Percentiles rank a stretch among this genome's conserved stretches.
phyloP scores from a whole-genome alignment of 2,888 invertebrate genomes.

The Maniola hyperantus region DNA sequence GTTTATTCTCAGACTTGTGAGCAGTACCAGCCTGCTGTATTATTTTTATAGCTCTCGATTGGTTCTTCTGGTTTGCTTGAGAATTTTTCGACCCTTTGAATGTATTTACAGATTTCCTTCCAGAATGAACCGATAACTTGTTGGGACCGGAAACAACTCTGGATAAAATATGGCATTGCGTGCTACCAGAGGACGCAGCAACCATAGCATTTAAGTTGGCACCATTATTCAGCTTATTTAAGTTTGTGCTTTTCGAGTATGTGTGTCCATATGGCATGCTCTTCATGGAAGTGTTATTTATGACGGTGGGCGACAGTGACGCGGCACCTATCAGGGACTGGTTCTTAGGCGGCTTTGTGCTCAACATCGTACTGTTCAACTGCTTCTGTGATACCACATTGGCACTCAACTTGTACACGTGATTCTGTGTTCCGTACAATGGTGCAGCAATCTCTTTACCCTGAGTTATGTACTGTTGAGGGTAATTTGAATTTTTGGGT shows the following conservation, averaged over 20 bases:
- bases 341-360: constrained; percentile 67
- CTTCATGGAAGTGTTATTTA: constrained; percentile 71
- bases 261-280: constrained; percentile 72
- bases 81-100: constrained; percentile 69
- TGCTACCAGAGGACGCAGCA: constrained; percentile 67
- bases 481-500: constrained; percentile 70
- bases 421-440: constrained; percentile 70
- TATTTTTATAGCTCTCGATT: constrained; percentile 81
- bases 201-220: constrained; percentile 76
- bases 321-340: constrained; percentile 73
- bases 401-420: constrained; percentile 72
- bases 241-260: constrained; percentile 70
- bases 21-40: constrained; percentile 75
- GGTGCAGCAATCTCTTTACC: constrained; percentile 67
- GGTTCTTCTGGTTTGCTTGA: constrained; percentile 67
- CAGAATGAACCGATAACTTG: constrained; percentile 76
- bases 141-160: constrained; percentile 77
- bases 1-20: constrained; percentile 69
- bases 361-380: constrained; percentile 69
- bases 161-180: constrained; percentile 76
- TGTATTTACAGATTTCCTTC: constrained; percentile 69
- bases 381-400: constrained; percentile 68
- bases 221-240: constrained; percentile 77
- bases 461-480: constrained; percentile 67
- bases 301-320: constrained; percentile 61